These are phyloP conservation scores for Zaprionus nigranus DNA, from an alignment of 1,140 invertebrate species.

Conservation along the genomic window DNA sequence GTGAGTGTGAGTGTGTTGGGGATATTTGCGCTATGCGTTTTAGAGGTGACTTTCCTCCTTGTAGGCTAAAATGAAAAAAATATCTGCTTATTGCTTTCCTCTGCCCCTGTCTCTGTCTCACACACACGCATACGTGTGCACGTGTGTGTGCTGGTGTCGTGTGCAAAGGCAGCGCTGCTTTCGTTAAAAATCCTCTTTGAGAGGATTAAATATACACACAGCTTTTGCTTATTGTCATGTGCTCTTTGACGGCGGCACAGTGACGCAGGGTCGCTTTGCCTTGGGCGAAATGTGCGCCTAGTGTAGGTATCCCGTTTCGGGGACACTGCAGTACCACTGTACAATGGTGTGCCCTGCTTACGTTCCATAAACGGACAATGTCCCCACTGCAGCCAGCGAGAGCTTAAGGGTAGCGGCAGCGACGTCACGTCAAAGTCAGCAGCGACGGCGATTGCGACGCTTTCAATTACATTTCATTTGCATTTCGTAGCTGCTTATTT, in stretches of 20 bases:
- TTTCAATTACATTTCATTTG: constrained; percentile 83
- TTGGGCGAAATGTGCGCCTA: constrained; percentile 6
- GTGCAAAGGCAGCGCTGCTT: constrained; percentile 73
- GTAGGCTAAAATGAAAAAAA: constrained; percentile 53
- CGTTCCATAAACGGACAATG: constrained; percentile 80
- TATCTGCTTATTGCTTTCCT: constrained; percentile 54
- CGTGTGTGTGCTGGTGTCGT: constrained; percentile 69
- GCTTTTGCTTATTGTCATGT: constrained; percentile 65
- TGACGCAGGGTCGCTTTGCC: constrained; percentile 35
- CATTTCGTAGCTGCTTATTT: constrained; percentile 76
- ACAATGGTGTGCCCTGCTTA: constrained; percentile 10
- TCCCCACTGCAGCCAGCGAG: constrained; percentile 64
- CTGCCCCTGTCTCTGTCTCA: constrained; percentile 15
- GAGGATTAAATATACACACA: constrained; percentile 80
- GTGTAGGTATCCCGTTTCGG: constrained; percentile 1
- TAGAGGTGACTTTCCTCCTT: constrained; percentile 83
- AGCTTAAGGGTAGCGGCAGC: constrained; percentile 71
- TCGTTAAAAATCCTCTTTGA: constrained; percentile 83
- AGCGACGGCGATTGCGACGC: constrained; percentile 54
- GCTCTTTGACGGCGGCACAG: constrained; percentile 60
- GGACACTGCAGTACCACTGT: constrained; percentile 2
- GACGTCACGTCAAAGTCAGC: constrained; percentile 31
- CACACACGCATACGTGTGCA: neutral
- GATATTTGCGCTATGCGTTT: constrained; percentile 69
- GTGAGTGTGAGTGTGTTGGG: constrained; percentile 52